Base-by-base conservation (phyloP, 1,140 invertebrate genomes). In the Papilio helenus region DNA sequence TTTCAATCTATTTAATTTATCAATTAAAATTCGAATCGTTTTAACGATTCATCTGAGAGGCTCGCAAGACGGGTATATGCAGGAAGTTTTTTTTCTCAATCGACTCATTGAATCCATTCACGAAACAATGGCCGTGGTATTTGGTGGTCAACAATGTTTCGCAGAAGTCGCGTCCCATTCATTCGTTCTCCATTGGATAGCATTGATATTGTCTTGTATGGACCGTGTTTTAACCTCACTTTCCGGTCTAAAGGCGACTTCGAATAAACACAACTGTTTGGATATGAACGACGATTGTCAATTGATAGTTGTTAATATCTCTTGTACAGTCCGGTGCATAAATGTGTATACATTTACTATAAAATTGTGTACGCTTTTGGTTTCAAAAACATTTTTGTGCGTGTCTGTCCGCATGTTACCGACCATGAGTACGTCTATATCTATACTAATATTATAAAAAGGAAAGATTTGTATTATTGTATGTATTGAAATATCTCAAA, bases 111-210 rank as follows among this genome's bases (percentile, higher is more conserved):
- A 44, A 49, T 74, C 72, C 72, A 74, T 74, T 74, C 72, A 74
- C 42, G 23, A 74, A 74, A 74, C 72, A 74, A 74, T 74, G 39
- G 44, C 72, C 2, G 72, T 46, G 72, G 72, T 46, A 74, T 74
- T 74, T 29, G 39, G 72, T 72, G 39, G 42, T 74, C 44, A 49
- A 74, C 72, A 51, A 74, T 46, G 14, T 74, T 74, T 74, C 72
- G 72, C 72, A 74, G 72, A 74, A 74, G 72, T 74, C 72, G 72
- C 20, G 39, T 74, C 72, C 71, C 72, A 74, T 74, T 74, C 72
- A 74, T 74, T 74, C 72, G 42, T n/a, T 10, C 42, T 49, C n/a
- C 72, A 74, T 49, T 74, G 20, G 39, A 26, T 39, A 12, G 42
- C 42, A 74, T 74, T 51, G 72, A 74, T 74, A 74, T 49, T n/a